These are phyloP conservation scores for Taxidea taxus DNA, from an alignment of 2,113 vertebrate species.

Conservation along the genomic window DNA sequence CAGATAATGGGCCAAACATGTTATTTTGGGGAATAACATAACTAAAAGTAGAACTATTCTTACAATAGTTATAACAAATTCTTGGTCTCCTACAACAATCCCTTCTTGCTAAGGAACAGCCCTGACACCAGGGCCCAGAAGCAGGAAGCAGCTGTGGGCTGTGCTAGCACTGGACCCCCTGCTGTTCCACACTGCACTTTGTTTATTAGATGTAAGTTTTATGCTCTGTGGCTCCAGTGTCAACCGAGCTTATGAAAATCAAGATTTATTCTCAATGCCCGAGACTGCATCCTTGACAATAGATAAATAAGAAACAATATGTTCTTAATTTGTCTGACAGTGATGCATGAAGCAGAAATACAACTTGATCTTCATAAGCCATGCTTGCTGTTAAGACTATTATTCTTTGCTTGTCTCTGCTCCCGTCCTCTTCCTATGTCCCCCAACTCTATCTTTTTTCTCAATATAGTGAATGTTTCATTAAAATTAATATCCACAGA, in stretches of 20 bases:
- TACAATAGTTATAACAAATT: background rate
- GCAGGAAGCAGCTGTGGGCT: background rate
- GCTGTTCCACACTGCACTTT: slow-evolving; percentile 36
- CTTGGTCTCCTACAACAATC: background rate
- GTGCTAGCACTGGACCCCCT: background rate
- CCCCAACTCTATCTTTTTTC: background rate
- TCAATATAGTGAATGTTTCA: background rate
- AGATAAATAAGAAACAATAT: slow-evolving; percentile 81
- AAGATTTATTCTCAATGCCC: slow-evolving; percentile 82
- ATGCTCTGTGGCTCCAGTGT: slow-evolving; percentile 59
- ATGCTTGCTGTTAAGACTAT: slow-evolving; percentile 55
- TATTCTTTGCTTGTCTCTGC: slow-evolving; percentile 56
- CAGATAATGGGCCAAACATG: background rate
- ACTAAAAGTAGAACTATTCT: background rate
- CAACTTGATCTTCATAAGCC: slow-evolving; percentile 78
- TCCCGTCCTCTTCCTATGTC: background rate
- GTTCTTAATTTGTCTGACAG: slow-evolving; percentile 83
- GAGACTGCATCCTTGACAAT: slow-evolving; percentile 74
- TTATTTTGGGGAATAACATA: background rate
- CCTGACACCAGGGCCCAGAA: background rate
- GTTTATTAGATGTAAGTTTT: slow-evolving; percentile 77
- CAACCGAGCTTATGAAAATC: slow-evolving; percentile 80
- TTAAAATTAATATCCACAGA: slow-evolving; percentile 33
- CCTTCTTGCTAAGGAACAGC: background rate
- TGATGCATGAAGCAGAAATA: slow-evolving; percentile 81